phyloP scores from a whole-genome alignment of 2,797 vertebrate species.

The Propithecus deckenii region DNA sequence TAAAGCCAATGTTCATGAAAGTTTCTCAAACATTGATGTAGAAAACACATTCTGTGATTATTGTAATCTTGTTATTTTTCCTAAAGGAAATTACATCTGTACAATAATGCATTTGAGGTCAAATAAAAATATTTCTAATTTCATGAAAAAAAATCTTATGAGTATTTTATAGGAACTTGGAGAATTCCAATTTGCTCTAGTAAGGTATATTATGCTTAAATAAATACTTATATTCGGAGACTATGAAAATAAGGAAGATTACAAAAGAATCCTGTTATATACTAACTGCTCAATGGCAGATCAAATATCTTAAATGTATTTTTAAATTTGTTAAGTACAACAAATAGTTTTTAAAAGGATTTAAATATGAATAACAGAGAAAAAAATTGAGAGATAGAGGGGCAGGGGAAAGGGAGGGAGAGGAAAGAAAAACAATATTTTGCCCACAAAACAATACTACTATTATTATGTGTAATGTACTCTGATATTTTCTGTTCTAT shows the following conservation, averaged over 20 bases:
- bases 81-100: not conserved
- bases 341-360: not conserved
- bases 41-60: not conserved
- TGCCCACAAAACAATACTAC: not conserved
- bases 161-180: not conserved
- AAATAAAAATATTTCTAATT: conserved; percentile 6
- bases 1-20: not conserved
- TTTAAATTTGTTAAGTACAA: not conserved
- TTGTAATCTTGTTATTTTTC: not conserved
- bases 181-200: conserved; percentile 31
- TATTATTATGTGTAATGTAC: not conserved
- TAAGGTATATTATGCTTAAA: not conserved
- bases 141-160: not conserved
- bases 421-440: not conserved
- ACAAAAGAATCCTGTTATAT: not conserved
- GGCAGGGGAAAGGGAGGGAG: not conserved
- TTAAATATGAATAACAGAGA: not conserved
- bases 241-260: not conserved
- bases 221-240: not conserved
- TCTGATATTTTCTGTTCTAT: not conserved
- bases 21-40: not conserved
- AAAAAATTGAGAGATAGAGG: not conserved
- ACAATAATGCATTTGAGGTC: not conserved
- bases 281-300: not conserved
- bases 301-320: not conserved